Evolutionary conservation across 2,888 invertebrate species (phyloP).

Genomic region (Tanytarsus gracilentus): DNA sequence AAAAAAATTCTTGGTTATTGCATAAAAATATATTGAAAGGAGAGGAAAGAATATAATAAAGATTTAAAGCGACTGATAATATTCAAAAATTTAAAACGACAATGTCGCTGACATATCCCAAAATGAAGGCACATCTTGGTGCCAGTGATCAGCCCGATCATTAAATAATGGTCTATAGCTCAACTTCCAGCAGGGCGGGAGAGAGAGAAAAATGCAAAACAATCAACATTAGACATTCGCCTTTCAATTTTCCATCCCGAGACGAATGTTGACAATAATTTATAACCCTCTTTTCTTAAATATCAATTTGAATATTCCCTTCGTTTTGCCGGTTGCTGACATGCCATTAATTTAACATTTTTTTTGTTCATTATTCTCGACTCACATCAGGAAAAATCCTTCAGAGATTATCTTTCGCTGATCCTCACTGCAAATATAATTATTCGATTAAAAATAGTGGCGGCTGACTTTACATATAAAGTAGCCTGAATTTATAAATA

Average conservation of each 20-base stretch:
- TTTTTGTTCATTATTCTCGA: no score
- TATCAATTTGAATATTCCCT: not conserved
- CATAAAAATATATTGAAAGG: not conserved
- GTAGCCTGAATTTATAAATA: no score
- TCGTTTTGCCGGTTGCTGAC: not conserved
- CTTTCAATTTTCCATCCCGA: not conserved
- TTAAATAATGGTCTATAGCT: slow-evolving; percentile 25
- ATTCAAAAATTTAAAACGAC: slow-evolving; percentile 26
- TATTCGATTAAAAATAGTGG: no score
- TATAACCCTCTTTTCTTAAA: slow-evolving; percentile 8
- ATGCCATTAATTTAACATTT: slow-evolving; percentile 10
- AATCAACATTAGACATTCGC: not conserved
- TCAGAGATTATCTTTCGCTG: not conserved
- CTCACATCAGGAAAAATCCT: no score
- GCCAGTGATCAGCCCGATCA: slow-evolving; percentile 12
- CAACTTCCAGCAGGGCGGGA: no score
- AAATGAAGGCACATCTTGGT: slow-evolving; percentile 12
- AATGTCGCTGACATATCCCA: slow-evolving; percentile 18
- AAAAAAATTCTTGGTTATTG: not conserved
- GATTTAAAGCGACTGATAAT: slow-evolving; percentile 26
- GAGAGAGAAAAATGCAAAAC: not conserved
- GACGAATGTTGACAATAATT: slow-evolving; percentile 18
- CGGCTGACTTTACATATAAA: no score
- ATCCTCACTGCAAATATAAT: no score
- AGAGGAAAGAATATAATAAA: slow-evolving; percentile 18